Evolutionary conservation across 2,113 vertebrate species (phyloP), one percentile per base, ranked within the genome.

Genomic region (Sitta europaea): DNA sequence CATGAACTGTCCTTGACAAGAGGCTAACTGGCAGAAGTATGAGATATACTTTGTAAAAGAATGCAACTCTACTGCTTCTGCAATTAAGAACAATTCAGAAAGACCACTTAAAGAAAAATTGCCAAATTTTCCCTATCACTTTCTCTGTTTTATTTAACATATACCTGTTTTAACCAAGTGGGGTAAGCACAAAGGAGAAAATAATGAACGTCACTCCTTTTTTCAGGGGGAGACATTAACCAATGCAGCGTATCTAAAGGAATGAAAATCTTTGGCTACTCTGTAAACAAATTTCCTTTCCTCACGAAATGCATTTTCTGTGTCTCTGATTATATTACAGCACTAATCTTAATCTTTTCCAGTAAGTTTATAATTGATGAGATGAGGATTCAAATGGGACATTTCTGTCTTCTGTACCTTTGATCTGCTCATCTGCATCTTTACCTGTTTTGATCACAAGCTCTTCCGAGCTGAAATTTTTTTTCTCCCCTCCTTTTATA

Each of bases 401-500:
- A 12, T 6, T 58, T 36, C 16, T 42, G 23, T 24, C 33, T 73
- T 33, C 7, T 27, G 8, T 58, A 55, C 27, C 15, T 77, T 66
- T 47, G 29, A 82, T 31, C 23, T 72, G 33, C 4, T 50, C 17
- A 6, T 40, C 35, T 62, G 25, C 51, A 50, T 58, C 4, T 70
- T 84, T 2, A 77, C 35, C 24, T 70, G 6, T 50, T 77, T 88
- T 43, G 20, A 78, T 55, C n/a, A 27, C 38, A 86, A 86, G 27
- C 31, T 76, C 45, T 54, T 2, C 2, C 6, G 5, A 54, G 31
- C 9, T 48, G 5, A 57, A 42, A 47, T 42, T 50, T 14, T 45
- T 42, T 6, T 10, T 15, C 17, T 2, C 4, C 4, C 1, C 21
- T 14, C 7, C 8, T 6, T 12, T 48, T 43, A 57, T 5, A 31